phyloP scores from a whole-genome alignment of 1,140 invertebrate genomes.

The Drosophila gunungcola region DNA sequence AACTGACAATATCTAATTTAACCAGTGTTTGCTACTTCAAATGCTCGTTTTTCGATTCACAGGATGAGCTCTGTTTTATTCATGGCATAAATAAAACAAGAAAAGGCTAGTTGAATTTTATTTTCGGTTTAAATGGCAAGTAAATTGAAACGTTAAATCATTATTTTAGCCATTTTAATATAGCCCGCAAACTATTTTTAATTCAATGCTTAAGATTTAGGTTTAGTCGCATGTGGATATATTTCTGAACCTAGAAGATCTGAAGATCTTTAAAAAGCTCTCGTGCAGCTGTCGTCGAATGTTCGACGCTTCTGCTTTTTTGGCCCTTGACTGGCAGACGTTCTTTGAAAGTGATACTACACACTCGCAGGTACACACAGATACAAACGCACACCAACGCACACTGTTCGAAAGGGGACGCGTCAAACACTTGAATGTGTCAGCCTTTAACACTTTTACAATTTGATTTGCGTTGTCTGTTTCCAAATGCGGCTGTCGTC shows the following conservation, averaged over 20 bases:
- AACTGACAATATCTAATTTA: constrained; percentile 13
- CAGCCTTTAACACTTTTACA: constrained; percentile 63
- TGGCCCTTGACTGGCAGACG: constrained; percentile 50
- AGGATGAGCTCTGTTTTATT: constrained; percentile 4
- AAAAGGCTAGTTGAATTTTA: background rate
- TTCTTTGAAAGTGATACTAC: constrained; percentile 58
- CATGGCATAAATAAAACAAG: constrained; percentile 4
- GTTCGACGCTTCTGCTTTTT: constrained; percentile 18
- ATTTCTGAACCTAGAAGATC: constrained; percentile 18
- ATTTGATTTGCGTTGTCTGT: constrained; percentile 58
- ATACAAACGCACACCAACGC: constrained; percentile 5
- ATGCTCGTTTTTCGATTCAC: constrained; percentile 16
- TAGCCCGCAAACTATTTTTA: constrained; percentile 3
- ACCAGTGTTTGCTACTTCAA: constrained; percentile 28
- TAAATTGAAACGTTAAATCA: background rate
- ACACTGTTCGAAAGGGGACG: constrained; percentile 1
- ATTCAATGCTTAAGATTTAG: background rate
- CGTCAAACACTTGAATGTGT: constrained; percentile 61
- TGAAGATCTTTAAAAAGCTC: constrained; percentile 34
- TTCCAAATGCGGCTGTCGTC: constrained; percentile 44
- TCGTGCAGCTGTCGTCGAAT: constrained; percentile 52
- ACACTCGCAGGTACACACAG: constrained; percentile 14
- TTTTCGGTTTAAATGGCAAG: background rate
- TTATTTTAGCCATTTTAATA: background rate
- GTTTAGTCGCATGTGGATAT: background rate